A percentile compares a stretch with the other conserved stretches of the same genome.
phyloP scores from a whole-genome alignment of 2,797 vertebrate species.

The Schizopygopsis malacanthus region DNA sequence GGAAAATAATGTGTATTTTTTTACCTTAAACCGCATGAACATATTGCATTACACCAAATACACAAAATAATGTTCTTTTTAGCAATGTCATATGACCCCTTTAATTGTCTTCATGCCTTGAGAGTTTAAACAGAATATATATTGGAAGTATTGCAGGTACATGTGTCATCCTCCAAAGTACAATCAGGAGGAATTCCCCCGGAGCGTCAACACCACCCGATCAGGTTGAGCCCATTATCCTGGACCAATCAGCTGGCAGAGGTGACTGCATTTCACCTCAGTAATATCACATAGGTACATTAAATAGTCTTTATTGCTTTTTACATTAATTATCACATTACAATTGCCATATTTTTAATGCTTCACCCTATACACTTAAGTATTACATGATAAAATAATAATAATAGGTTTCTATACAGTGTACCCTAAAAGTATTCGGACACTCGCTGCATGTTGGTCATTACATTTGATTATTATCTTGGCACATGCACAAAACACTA shows the following conservation, averaged over 20 bases:
- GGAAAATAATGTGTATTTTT: no score
- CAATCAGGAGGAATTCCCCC: not conserved
- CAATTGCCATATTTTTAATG: no score
- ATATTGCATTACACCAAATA: no score
- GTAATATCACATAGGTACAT: not conserved
- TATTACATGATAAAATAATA: no score
- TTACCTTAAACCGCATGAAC: no score
- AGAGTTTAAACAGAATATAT: not conserved
- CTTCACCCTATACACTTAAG: no score
- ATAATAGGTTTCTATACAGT: no score
- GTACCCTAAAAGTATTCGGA: no score
- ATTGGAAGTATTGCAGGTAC: not conserved
- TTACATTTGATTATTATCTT: not conserved
- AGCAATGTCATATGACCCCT: no score
- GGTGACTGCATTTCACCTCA: not conserved
- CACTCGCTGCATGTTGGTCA: not conserved
- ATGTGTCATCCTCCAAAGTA: not conserved
- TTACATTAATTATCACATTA: not conserved
- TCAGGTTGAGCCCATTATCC: not conserved
- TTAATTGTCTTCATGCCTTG: not conserved
- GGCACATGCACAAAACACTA: not conserved
- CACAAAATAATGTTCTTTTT: no score
- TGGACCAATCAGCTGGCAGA: not conserved
- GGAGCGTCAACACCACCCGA: not conserved
- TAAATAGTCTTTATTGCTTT: not conserved